Base-by-base conservation (phyloP, 64 coral and sea anemone genomes). In the Trachythela sp. region DNA sequence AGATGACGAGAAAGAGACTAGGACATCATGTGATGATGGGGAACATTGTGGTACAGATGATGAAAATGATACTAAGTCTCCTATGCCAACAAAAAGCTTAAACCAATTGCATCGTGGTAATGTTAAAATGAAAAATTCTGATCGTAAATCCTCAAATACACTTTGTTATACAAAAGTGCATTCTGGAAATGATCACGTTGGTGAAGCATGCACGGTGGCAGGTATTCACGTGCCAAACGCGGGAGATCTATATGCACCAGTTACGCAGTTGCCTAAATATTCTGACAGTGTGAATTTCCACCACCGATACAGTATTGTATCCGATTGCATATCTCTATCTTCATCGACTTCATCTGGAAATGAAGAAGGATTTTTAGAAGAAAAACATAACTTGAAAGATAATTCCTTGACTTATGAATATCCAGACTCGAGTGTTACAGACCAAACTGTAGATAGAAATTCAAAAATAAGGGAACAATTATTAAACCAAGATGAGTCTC, bases 31-130 rank as follows among this genome's bases (percentile, higher is more conserved):
- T 80, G 32, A 80, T 80, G 75, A 36, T 80, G 75, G 75, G 18
- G 34, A 34, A 2, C 75, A 80, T 36, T 80, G 75, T 39, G 75
- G 75, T 80, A 80, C 75, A 80, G 75, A 80, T 80, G 75, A 80
- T 80, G 75, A 80, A 29, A 29, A 80, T 6, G 75, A 80, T 6
- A 80, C 59, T 68, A 68, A 68, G 59, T 6, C 59, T 80, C 20
- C 26, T 7, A 8, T 20, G 22, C 24, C 20, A 64, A 27, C 56
- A 26, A 64, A 6, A 64, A 8, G 56, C 24, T 64, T 27, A 26
- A 0, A 20, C 24, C 13, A 26, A 26, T 18, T 45, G 11, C 4
- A 45, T 45, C 42, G 11, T 45, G 42, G 11, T 6, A 45, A 45
- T 45, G 11, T 45, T 11, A 45, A 45, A 45, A 45, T 45, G 42